A percentile compares a stretch with the other conserved stretches of the same genome.
phyloP scores from a whole-genome alignment of 2,113 vertebrate genomes.

The Anolis carolinensis region DNA sequence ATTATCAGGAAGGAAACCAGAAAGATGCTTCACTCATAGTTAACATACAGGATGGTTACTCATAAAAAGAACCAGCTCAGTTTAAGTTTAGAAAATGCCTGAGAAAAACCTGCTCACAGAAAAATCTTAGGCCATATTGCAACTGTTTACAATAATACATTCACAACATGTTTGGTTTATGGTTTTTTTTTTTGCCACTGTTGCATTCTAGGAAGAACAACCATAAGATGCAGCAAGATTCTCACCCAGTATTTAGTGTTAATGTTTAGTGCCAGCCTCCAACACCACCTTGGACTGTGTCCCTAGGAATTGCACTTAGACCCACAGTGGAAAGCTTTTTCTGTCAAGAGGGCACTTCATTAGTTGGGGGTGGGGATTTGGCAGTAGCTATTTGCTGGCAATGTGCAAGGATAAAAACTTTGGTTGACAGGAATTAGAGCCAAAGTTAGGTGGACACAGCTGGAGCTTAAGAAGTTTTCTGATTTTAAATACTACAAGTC shows the following conservation, averaged over 20 bases:
- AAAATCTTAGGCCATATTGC: background rate
- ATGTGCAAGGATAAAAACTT: background rate
- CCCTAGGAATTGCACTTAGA: too few relatives aligned
- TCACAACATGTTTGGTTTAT: background rate
- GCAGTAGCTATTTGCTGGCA: background rate
- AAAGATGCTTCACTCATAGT: slow-evolving; percentile 11
- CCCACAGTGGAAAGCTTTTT: background rate
- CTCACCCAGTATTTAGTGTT: background rate
- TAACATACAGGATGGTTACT: slow-evolving; percentile 1
- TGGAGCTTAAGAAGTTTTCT: too few relatives aligned
- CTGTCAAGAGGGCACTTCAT: too few relatives aligned
- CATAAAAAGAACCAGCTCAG: slow-evolving; percentile 10
- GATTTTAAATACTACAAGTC: too few relatives aligned
- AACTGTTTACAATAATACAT: background rate
- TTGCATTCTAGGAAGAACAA: background rate
- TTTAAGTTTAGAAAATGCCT: background rate
- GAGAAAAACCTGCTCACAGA: background rate
- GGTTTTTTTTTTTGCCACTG: too few relatives aligned
- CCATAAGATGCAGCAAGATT: background rate
- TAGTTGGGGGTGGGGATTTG: too few relatives aligned
- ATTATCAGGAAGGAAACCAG: slow-evolving; percentile 22
- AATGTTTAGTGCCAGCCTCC: background rate
- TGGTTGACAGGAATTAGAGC: background rate
- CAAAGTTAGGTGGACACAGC: background rate
- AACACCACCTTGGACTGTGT: too few relatives aligned